Base-by-base conservation (phyloP, 1,140 invertebrate genomes). In the Papilio dardanus region DNA sequence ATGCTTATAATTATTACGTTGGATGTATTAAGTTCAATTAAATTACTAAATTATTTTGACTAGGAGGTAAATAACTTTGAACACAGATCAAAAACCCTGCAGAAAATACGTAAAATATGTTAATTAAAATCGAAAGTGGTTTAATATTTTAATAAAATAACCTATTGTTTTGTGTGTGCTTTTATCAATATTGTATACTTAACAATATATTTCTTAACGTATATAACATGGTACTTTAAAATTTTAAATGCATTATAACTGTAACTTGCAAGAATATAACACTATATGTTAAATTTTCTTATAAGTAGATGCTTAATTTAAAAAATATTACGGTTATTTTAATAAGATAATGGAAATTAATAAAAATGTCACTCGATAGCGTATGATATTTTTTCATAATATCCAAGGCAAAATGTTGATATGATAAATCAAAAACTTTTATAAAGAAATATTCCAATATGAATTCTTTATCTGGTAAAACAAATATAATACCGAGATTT, bases 81-180 rank as follows among this genome's bases (percentile, higher is more conserved):
- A 89, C 84, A 89, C 86, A 87, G 82, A 86, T 82, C 77, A 81
- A 78, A 19, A 89, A 89, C 85, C 87, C 86, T 88, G 83, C 85
- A 83, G 78, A 88, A 82, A 80, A 66, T 84, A 76, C 19, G 50
- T 73, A 67, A 74, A 76, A 66, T 28, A 58, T 24, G 62, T 50
- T 75, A 75, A 76, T 74, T 37, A 69, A 71, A 71, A 28, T 71
- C 2, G 50, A 58, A 58, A 10, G 30, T 73, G 54, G 12, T 62
- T 58, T 28, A 62, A 58, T 28, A 58, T 50, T 50, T 19, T 58
- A 58, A 58, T 7, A 21, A 24, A 54, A 46, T 46, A 50, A 62
- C 24, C 24, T 62, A 62, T 62, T 58, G 24, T 16, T 62, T 58
- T 24, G 14, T 66, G 62, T 68, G 67, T 68, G 30, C 33, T 68